Evolutionary conservation across 2,113 vertebrate genomes (phyloP).

Genomic region (Microtus oregoni): DNA sequence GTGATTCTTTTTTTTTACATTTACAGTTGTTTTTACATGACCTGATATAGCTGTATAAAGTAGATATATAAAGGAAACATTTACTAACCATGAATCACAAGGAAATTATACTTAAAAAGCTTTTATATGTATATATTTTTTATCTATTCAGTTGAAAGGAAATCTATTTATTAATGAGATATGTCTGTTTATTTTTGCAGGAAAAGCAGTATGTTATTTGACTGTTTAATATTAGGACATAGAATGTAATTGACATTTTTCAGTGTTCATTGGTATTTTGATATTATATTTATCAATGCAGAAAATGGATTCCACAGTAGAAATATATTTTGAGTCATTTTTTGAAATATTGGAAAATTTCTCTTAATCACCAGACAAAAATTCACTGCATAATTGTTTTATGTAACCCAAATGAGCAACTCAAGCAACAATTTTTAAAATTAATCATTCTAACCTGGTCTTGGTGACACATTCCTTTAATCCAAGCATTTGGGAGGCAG

Average conservation of each 20-base stretch:
- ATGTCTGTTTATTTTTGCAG: not conserved
- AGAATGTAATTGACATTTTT: not conserved
- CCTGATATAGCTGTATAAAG: not conserved
- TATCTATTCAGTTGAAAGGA: not conserved
- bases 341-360: not conserved
- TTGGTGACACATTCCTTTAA: not conserved
- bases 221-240: not conserved
- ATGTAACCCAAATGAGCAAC: not conserved
- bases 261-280: not conserved
- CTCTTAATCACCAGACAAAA: not conserved
- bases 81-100: not conserved
- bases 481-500: not conserved
- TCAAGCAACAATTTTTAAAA: not conserved
- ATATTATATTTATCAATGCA: not conserved
- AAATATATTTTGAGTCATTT: not conserved
- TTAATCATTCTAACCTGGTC: not conserved
- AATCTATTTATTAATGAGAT: not conserved
- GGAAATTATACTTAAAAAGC: not conserved
- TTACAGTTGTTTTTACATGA: not conserved
- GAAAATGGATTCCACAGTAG: not conserved
- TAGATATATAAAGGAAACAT: not conserved
- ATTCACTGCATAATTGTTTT: not conserved
- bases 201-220: not conserved
- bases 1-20: not conserved
- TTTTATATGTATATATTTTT: not conserved